phyloP scores from a whole-genome alignment of 2,888 invertebrate genomes.

The Bibio marci region DNA sequence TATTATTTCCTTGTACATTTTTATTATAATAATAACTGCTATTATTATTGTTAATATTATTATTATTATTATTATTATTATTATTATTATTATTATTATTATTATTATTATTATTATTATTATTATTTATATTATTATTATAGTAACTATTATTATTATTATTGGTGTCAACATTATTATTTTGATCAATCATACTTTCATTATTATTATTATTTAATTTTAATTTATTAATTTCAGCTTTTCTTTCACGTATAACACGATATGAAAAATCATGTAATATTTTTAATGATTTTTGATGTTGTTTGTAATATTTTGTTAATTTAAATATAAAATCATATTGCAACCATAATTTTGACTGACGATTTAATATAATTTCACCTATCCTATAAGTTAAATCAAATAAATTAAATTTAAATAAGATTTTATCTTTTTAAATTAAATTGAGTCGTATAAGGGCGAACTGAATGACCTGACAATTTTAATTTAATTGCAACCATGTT shows the following conservation, averaged over 20 bases:
- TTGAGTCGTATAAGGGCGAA: no score
- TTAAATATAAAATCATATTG: slow-evolving; percentile 42
- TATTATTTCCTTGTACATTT: background rate
- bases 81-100: slow-evolving; percentile 14
- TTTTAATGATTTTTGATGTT: slow-evolving; percentile 32
- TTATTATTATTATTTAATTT: slow-evolving; percentile 15
- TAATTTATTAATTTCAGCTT: slow-evolving; percentile 20
- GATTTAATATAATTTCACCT: slow-evolving; percentile 32
- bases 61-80: no score
- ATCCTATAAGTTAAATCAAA: slow-evolving; percentile 22
- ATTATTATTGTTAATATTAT: no score
- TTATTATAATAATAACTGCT: no score
- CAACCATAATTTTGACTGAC: slow-evolving; percentile 43
- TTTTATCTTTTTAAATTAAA: no score
- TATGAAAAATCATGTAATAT: slow-evolving; percentile 32
- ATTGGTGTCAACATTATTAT: background rate
- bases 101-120: slow-evolving; percentile 5
- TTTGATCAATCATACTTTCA: slow-evolving; percentile 8
- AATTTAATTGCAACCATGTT: no score
- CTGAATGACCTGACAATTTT: no score
- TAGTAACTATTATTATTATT: background rate
- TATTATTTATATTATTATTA: no score
- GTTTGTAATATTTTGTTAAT: slow-evolving; percentile 33
- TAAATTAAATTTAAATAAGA: background rate
- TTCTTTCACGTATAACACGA: slow-evolving; percentile 32